Percentiles rank a stretch among this genome's conserved stretches.
Conservation (phyloP, 2,888 invertebrate species). For the Acleris sparsana region DNA sequence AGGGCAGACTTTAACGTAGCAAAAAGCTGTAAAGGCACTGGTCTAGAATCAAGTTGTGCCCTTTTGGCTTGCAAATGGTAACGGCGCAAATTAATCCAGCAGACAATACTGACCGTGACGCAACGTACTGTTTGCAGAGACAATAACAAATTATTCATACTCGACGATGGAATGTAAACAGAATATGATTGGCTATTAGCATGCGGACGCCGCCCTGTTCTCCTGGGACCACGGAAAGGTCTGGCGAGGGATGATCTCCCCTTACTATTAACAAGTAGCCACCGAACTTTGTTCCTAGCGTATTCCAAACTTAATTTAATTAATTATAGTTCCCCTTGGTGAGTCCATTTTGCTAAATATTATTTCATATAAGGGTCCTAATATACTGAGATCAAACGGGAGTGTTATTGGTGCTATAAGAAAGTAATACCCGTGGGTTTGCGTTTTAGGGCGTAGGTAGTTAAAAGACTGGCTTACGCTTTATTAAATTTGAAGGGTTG, state of each 20-base stretch:
- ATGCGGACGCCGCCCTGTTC: conserved; percentile 58
- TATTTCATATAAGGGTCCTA: conserved; percentile 64
- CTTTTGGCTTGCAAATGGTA: conserved; percentile 30
- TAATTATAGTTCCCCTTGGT: conserved; percentile 72
- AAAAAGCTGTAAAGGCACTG: conserved; percentile 18
- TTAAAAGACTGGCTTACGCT: conserved; percentile 18
- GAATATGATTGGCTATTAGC: conserved; percentile 83
- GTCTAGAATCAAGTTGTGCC: conserved; percentile 11
- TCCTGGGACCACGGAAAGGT: conserved; percentile 58
- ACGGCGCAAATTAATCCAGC: conserved; percentile 73
- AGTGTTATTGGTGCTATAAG: conserved; percentile 27
- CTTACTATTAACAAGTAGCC: conserved; percentile 75
- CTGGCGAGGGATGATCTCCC: conserved; percentile 71
- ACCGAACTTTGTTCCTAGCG: conserved; percentile 76
- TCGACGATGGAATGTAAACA: conserved; percentile 83
- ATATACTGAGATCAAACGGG: conserved; percentile 68
- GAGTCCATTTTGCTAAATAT: conserved; percentile 76
- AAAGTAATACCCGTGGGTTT: conserved; percentile 25
- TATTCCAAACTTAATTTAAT: conserved; percentile 81
- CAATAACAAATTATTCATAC: conserved; percentile 83
- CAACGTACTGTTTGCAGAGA: conserved; percentile 72
- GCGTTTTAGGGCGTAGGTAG: conserved; percentile 11
- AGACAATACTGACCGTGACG: conserved; percentile 77
- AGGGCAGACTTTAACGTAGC: background rate
- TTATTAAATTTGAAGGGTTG: conserved; percentile 17